phyloP scores from a whole-genome alignment of 2,888 invertebrate species.

The Ligdia adustata region DNA sequence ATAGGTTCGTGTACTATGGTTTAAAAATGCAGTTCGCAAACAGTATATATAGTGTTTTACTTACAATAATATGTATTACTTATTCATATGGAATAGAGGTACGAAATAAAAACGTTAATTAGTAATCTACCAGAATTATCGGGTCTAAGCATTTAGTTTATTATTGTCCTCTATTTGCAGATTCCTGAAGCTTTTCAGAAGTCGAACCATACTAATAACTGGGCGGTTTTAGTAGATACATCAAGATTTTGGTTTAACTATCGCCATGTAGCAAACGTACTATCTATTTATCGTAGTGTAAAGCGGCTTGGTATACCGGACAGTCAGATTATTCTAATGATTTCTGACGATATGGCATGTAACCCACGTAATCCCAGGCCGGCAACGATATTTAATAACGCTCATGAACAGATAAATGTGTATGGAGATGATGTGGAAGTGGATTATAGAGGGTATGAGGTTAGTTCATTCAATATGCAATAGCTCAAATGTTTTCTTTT shows the following conservation, averaged over 20 bases:
- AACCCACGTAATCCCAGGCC: slow-evolving; percentile 99
- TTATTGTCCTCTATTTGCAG: slow-evolving; percentile 43
- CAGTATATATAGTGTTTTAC: too few species aligned
- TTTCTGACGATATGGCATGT: slow-evolving; percentile 99
- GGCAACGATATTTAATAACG: slow-evolving; percentile 99
- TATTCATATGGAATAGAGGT: too few species aligned
- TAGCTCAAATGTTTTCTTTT: too few species aligned
- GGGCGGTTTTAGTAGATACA: slow-evolving; percentile 99
- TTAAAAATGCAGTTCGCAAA: too few species aligned
- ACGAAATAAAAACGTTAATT: too few species aligned
- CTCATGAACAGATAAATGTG: slow-evolving; percentile 98
- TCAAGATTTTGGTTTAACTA: slow-evolving; percentile 99
- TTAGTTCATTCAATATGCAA: slow-evolving; percentile 57
- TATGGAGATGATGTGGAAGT: slow-evolving; percentile 99
- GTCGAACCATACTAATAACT: slow-evolving; percentile 97
- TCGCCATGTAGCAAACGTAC: slow-evolving; percentile 98
- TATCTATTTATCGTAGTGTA: slow-evolving; percentile 98
- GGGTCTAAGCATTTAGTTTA: too few species aligned
- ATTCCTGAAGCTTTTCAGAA: slow-evolving; percentile 83
- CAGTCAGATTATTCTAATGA: slow-evolving; percentile 99
- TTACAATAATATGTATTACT: too few species aligned
- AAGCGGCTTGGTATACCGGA: slow-evolving; percentile 99
- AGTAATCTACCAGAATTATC: too few species aligned
- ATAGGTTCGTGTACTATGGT: too few species aligned
- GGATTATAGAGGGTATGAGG: slow-evolving; percentile 97